Base-by-base conservation (phyloP, 2,888 invertebrate species). In the Acleris sparsana region DNA sequence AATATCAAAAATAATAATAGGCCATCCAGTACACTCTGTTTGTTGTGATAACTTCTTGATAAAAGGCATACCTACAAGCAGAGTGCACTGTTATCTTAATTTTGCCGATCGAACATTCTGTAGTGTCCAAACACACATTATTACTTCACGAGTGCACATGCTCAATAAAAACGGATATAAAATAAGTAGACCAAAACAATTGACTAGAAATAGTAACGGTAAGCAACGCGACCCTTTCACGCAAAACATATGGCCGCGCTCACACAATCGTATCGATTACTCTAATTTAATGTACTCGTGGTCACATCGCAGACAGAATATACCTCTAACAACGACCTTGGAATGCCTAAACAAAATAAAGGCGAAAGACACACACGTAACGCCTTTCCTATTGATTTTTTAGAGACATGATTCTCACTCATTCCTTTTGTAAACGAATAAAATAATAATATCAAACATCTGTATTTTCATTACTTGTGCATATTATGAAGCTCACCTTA, bases 181-280 rank as follows among this genome's bases (percentile, higher is more conserved):
- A 63, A 43, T 58, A 63, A 63, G 63, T 60, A 60, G 63, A 68
- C 68, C 68, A 70, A 71, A 70, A 70, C 73, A 75, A 75, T 74
- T 71, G 69, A 74, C 74, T 78, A 72, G 71, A 67, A 75, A 76
- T 72, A 74, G 77, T 90, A 90, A 91, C 89, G 89, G 89, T 87
- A 78, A 80, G 75, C 76, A 78, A 79, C 75, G 69, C 74, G 79
- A 85, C 79, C 85, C 87, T 81, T 86, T 86, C 86, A 85, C 87
- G 79, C 84, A 80, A 81, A 90, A 88, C 91, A 89, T 91, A 91
- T 90, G 92, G 91, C 85, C 77, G 80, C 77, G 77, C 73, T 74
- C 74, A 78, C 73, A 77, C 71, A 77, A 76, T 77, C 72, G 70
- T 82, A 85, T 84, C 79, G 80, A 86, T 85, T 83, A 82, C 73